Base-by-base conservation (phyloP, 1,140 invertebrate genomes). In the Goniozus legneri region DNA sequence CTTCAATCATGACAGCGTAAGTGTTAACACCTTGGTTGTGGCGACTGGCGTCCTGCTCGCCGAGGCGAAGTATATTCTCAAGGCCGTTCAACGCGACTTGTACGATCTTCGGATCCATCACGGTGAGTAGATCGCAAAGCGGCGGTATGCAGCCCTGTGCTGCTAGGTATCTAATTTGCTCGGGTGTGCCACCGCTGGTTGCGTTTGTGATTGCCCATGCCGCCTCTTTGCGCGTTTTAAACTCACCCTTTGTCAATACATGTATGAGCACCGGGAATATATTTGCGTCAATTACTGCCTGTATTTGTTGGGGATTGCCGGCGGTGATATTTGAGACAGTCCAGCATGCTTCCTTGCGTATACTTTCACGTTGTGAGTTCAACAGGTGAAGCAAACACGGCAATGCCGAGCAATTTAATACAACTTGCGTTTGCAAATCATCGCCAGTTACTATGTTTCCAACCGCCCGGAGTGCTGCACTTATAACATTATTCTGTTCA, bases 381-480 rank as follows among this genome's bases (percentile, higher is more conserved):
- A 98, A 79, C 20, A 98, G 77, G 65, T 90, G 84, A 43, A 88
- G 79, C 33, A 98, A 78, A 69, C 87, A 93, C 0, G 88, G 87
- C 47, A 98, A 77, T 22, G 92, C 95, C 47, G 84, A 86, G 72
- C 92, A 95, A 77, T 96, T 94, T 3, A 97, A 76, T 43, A 95
- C 85, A 15, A 95, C 86, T 80, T 98, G 95, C 22, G 95, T 98
- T 79, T 98, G 95, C 31, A 88, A 80, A 77, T 98, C 96, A 77
- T 98, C 94, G 7, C 96, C 96, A 1, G 95, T 98, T 3, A 98
- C 95, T 61, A 98, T 97, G 69, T 98, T 98, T 18, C 96, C 96
- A 8, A 98, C 93, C 19, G 95, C 95, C 53, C 95, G 78, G 37
- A 98, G 67, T 14, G 95, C 95, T 22, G 95, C 95, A 35, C 93